A percentile compares a stretch with the other conserved stretches of the same genome.
phyloP scores from a whole-genome alignment of 1,140 invertebrate species.

The Apis cerana region DNA sequence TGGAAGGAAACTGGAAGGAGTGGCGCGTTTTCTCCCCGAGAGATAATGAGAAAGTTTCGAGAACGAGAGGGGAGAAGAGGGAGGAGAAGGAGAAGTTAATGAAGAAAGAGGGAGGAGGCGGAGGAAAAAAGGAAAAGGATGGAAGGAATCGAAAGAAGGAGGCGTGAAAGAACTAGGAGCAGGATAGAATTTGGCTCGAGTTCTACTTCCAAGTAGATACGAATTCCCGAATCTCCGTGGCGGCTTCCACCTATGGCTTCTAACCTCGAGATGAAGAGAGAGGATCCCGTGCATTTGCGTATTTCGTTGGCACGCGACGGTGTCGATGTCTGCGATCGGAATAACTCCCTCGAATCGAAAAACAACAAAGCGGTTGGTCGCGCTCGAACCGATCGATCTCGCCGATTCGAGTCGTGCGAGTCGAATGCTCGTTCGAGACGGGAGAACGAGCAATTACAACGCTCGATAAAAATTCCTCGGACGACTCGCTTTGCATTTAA shows the following conservation, averaged over 20 bases:
- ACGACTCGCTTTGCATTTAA: too few species aligned
- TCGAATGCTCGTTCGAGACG: neutral
- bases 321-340: slow-evolving; percentile 45
- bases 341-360: slow-evolving; percentile 61
- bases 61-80: slow-evolving; percentile 7
- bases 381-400: too few species aligned
- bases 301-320: neutral
- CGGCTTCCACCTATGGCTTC: too few species aligned
- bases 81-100: slow-evolving; percentile 53
- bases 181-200: slow-evolving; percentile 55
- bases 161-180: slow-evolving; percentile 30
- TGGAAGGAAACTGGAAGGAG: slow-evolving; percentile 16
- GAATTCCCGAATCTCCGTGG: slow-evolving; percentile 48
- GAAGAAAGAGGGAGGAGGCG: slow-evolving; percentile 17
- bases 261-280: too few species aligned
- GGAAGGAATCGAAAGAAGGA: neutral
- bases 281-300: neutral
- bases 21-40: slow-evolving; percentile 36
- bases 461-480: neutral
- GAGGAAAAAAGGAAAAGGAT: neutral
- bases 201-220: slow-evolving; percentile 49
- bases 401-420: neutral
- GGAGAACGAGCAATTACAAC: too few species aligned
- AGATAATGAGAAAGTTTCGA: slow-evolving; percentile 64
- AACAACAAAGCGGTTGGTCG: neutral